phyloP scores from a whole-genome alignment of 2,113 vertebrate species.

The Etheostoma spectabile region DNA sequence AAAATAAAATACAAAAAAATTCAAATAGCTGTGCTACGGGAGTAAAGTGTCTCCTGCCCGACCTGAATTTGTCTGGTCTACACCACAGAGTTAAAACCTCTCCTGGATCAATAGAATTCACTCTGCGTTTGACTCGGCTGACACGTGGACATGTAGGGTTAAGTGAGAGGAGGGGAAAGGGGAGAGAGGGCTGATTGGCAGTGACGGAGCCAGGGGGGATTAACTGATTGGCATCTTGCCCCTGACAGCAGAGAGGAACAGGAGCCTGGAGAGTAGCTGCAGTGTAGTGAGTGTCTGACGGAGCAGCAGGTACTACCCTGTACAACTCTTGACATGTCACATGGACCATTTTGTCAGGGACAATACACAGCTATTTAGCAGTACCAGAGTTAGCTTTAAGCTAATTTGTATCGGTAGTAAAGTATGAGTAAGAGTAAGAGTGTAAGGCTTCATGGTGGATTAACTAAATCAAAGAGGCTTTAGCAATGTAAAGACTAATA shows the following conservation, averaged over 20 bases:
- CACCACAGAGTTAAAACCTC: background rate
- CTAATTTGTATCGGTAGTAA: too few relatives aligned
- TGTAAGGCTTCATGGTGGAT: too few relatives aligned
- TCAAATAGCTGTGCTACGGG: background rate
- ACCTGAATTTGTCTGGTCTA: constrained; percentile 8
- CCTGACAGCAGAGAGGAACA: background rate
- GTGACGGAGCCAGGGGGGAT: constrained; percentile 4
- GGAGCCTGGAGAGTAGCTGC: background rate
- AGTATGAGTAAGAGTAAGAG: too few relatives aligned
- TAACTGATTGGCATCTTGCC: constrained; percentile 24
- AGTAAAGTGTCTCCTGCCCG: background rate
- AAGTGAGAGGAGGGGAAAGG: constrained; percentile 16
- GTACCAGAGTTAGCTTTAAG: too few relatives aligned
- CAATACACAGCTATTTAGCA: too few relatives aligned
- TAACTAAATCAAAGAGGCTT: too few relatives aligned
- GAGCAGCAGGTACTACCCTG: background rate
- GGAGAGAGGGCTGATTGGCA: constrained; percentile 16
- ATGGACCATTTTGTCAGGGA: background rate
- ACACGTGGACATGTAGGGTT: constrained; percentile 13
- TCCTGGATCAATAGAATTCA: constrained; percentile 18
- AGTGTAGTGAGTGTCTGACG: background rate
- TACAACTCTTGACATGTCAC: background rate
- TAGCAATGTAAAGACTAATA: too few relatives aligned
- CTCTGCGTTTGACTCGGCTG: constrained; percentile 1
- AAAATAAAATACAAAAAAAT: too few relatives aligned